phyloP scores from a whole-genome alignment of 2,888 invertebrate genomes.

The Thereva unica region DNA sequence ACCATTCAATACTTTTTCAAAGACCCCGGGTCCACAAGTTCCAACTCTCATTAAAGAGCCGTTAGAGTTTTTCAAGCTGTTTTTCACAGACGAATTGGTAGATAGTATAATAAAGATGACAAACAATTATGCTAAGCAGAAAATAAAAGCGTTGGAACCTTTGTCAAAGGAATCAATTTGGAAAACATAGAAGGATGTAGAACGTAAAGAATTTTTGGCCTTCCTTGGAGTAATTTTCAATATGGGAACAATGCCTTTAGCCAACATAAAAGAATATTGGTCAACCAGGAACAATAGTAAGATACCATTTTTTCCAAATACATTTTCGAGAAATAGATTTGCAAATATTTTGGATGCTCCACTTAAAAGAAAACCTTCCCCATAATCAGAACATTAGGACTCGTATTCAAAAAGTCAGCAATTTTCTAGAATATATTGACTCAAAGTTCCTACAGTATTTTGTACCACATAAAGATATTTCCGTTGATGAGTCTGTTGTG shows the following conservation, averaged over 20 bases:
- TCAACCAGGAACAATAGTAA: neutral
- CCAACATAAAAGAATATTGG: neutral
- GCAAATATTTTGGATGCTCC: neutral
- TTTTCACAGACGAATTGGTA: slow-evolving; percentile 20
- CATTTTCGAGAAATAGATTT: no score
- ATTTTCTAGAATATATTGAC: no score
- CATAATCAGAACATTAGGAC: neutral
- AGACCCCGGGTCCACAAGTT: slow-evolving; percentile 21
- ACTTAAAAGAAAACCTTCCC: no score
- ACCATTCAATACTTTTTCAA: slow-evolving; percentile 29
- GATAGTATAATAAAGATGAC: slow-evolving; percentile 22
- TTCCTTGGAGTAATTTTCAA: slow-evolving; percentile 31
- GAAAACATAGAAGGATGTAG: slow-evolving; percentile 27
- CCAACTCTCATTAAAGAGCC: slow-evolving; percentile 25
- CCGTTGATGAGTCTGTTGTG: slow-evolving; percentile 26
- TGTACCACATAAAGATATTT: slow-evolving; percentile 28
- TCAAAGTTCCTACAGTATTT: no score
- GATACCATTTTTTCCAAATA: no score
- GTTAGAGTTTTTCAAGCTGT: slow-evolving; percentile 28
- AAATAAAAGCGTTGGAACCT: slow-evolving; percentile 23
- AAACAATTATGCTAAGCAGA: slow-evolving; percentile 20
- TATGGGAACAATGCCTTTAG: neutral
- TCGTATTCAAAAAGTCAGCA: slow-evolving; percentile 16
- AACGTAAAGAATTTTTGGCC: slow-evolving; percentile 33
- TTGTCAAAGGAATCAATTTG: slow-evolving; percentile 16